phyloP scores from a whole-genome alignment of 1,140 invertebrate species.

The Eriosoma lanigerum region DNA sequence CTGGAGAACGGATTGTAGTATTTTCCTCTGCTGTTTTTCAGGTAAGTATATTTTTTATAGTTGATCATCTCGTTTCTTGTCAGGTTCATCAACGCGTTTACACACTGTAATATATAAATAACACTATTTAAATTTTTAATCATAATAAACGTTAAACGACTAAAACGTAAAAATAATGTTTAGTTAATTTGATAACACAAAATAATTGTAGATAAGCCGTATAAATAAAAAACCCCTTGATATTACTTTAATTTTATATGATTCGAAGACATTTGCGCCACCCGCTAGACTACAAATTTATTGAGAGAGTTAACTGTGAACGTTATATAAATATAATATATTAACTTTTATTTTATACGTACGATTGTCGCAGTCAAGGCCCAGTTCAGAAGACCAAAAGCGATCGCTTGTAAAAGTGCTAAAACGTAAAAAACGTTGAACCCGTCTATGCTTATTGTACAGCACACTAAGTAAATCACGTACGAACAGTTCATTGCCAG shows the following conservation, averaged over 20 bases:
- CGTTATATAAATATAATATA: not conserved
- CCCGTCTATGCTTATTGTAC: conserved; percentile 80
- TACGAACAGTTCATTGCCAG: conserved; percentile 83
- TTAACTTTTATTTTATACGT: conserved; percentile 58
- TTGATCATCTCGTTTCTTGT: conserved; percentile 95
- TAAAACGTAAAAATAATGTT: too few relatives aligned
- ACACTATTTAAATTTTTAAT: not conserved
- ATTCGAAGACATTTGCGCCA: too few relatives aligned
- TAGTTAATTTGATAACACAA: too few relatives aligned
- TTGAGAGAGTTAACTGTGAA: too few relatives aligned
- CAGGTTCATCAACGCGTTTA: conserved; percentile 86
- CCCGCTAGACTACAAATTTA: too few relatives aligned
- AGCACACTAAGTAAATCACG: conserved; percentile 84
- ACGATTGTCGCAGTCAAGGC: conserved; percentile 86
- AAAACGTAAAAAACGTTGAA: conserved; percentile 80
- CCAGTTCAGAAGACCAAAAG: conserved; percentile 82
- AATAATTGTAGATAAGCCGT: too few relatives aligned
- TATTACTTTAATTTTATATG: too few relatives aligned
- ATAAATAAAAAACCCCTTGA: too few relatives aligned
- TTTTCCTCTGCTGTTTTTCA: conserved; percentile 80
- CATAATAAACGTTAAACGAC: too few relatives aligned
- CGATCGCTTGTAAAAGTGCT: conserved; percentile 76
- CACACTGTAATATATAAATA: conserved; percentile 64
- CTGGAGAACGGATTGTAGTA: conserved; percentile 88
- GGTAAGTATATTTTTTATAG: conserved; percentile 85